A percentile compares a stretch with the other conserved stretches of the same genome.
phyloP scores from a whole-genome alignment of 2,797 vertebrate species.

The Chaunax sp. region DNA sequence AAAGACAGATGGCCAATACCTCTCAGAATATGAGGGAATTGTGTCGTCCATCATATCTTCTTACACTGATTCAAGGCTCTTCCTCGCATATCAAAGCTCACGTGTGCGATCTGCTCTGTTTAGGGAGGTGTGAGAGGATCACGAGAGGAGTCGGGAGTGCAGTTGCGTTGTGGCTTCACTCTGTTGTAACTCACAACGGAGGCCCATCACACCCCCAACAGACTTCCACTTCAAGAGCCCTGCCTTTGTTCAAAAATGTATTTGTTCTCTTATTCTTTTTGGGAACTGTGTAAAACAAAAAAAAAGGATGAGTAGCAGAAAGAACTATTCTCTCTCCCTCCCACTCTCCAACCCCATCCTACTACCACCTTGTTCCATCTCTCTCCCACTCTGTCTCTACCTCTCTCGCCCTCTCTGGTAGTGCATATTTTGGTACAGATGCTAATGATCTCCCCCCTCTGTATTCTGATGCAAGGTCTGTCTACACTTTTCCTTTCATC shows the following conservation, averaged over 20 bases:
- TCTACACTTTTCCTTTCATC: constrained; percentile 87
- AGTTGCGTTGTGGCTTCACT: constrained; percentile 67
- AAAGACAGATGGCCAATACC: constrained; percentile 48
- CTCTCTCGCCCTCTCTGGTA: constrained; percentile 52
- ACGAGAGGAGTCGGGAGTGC: constrained; percentile 51
- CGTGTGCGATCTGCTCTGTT: constrained; percentile 64
- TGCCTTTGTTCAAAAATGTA: constrained; percentile 85
- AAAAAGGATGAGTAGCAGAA: constrained; percentile 69
- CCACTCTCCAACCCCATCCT: constrained; percentile 50
- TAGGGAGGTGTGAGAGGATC: constrained; percentile 58
- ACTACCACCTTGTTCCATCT: constrained; percentile 46
- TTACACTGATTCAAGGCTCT: constrained; percentile 59
- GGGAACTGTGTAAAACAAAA: constrained; percentile 76
- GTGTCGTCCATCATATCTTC: constrained; percentile 63
- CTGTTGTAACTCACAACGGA: constrained; percentile 72
- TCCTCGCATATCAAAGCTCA: constrained; percentile 77
- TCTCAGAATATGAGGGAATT: constrained; percentile 64
- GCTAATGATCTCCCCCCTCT: constrained; percentile 84
- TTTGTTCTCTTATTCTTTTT: constrained; percentile 88
- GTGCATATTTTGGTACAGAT: constrained; percentile 80
- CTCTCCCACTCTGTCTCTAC: constrained; percentile 46
- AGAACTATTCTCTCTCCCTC: constrained; percentile 59
- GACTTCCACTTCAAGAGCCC: constrained; percentile 80
- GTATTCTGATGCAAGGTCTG: constrained; percentile 88
- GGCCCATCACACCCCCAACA: constrained; percentile 77